Evolutionary conservation across 2,113 vertebrate genomes (phyloP).

Genomic region (Eulemur macaco): DNA sequence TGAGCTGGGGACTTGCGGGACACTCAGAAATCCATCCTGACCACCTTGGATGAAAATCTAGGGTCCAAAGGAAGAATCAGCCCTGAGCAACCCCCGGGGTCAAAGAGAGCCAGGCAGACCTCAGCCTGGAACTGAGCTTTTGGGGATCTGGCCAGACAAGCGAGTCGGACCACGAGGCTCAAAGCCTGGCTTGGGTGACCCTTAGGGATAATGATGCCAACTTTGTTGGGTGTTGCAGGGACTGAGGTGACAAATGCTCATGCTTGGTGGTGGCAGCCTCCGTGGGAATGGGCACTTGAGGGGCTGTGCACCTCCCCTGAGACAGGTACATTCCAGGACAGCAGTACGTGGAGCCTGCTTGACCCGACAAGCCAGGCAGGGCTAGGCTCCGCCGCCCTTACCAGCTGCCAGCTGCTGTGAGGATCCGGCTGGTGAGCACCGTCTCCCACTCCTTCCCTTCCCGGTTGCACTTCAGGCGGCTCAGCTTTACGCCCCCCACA

Average conservation of each 20-base stretch:
- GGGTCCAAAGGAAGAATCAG: not conserved
- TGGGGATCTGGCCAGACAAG: not conserved
- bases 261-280: not conserved
- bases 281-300: not conserved
- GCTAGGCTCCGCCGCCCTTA: conserved; percentile 71
- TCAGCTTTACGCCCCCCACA: conserved; percentile 91
- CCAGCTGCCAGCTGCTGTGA: conserved; percentile 95
- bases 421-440: conserved; percentile 91
- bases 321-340: not conserved
- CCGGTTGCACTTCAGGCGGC: conserved; percentile 93
- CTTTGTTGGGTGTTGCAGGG: not conserved
- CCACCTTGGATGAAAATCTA: not conserved
- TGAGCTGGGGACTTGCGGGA: not conserved
- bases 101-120: not conserved
- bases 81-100: too few species aligned
- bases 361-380: not conserved
- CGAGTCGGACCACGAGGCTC: not conserved
- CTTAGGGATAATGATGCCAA: not conserved
- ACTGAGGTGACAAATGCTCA: not conserved
- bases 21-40: not conserved
- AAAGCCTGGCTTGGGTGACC: not conserved
- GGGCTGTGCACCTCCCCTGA: not conserved
- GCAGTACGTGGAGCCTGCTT: not conserved
- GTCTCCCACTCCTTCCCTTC: conserved; percentile 96
- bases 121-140: not conserved